phyloP scores from a whole-genome alignment of 2,888 invertebrate genomes.

The Dryobotodes eremita region DNA sequence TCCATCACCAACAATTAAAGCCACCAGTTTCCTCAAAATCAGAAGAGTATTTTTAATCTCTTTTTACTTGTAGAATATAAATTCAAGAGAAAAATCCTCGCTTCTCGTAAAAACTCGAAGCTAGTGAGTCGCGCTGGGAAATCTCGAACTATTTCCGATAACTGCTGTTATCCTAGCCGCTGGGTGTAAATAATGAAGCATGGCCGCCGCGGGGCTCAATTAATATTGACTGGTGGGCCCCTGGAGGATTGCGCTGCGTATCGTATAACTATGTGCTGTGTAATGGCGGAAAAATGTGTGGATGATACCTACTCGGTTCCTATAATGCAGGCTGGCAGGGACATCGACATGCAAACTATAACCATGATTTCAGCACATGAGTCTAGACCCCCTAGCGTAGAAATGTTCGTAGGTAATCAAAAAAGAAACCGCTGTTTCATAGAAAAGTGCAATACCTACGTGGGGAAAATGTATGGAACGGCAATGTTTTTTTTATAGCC shows the following conservation, averaged over 20 bases:
- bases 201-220: slow-evolving; percentile 67
- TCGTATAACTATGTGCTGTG: slow-evolving; percentile 35
- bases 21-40: neutral
- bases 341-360: no score
- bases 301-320: neutral
- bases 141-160: slow-evolving; percentile 59
- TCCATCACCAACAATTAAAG: neutral
- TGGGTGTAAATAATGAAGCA: slow-evolving; percentile 66
- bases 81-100: slow-evolving; percentile 14
- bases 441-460: no score
- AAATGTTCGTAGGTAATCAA: no score
- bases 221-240: slow-evolving; percentile 68
- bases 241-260: slow-evolving; percentile 39
- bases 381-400: no score
- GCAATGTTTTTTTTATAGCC: no score
- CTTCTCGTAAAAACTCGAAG: slow-evolving; percentile 34
- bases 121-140: slow-evolving; percentile 57
- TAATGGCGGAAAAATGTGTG: slow-evolving; percentile 39
- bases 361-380: no score
- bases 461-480: no score
- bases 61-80: slow-evolving; percentile 5
- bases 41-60: neutral
- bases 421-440: no score
- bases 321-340: neutral
- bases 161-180: slow-evolving; percentile 44